Percentiles rank a stretch among this genome's conserved stretches.
Conservation (phyloP, 2,113 vertebrate species). For the Pygoscelis adeliae region DNA sequence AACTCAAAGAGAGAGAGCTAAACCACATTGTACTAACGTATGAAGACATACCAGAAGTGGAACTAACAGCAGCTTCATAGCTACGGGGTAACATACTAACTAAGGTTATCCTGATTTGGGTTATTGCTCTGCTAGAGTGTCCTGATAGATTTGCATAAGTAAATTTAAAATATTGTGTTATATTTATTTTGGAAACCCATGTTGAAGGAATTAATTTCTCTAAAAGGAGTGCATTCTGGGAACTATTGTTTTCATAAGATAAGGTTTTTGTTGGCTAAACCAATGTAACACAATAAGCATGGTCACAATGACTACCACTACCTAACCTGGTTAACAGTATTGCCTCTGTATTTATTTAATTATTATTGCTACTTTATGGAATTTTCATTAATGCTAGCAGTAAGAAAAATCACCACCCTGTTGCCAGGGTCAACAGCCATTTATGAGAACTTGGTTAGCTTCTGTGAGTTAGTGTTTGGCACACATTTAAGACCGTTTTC, state of each 20-base stretch:
- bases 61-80: not conserved
- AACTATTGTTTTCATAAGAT: constrained; percentile 29
- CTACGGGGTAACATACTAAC: not conserved
- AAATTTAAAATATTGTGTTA: constrained; percentile 14
- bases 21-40: not conserved
- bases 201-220: not conserved
- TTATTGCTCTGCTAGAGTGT: not conserved
- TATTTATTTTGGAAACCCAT: constrained; percentile 27
- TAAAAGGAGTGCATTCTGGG: not conserved
- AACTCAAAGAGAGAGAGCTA: not conserved
- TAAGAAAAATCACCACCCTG: not conserved
- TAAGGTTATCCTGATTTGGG: not conserved
- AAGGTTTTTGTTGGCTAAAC: constrained; percentile 37
- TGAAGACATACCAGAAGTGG: not conserved
- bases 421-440: constrained; percentile 30
- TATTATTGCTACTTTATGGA: constrained; percentile 4
- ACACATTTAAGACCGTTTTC: not conserved
- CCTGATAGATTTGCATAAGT: not conserved
- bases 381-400: not conserved
- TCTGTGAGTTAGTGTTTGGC: not conserved
- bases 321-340: not conserved
- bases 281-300: not conserved
- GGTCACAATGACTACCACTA: not conserved
- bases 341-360: constrained; percentile 11
- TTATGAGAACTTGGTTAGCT: not conserved